These are phyloP conservation scores for Hypotaenidia philippensis DNA, from an alignment of 2,797 vertebrate genomes.

Conservation along the genomic window DNA sequence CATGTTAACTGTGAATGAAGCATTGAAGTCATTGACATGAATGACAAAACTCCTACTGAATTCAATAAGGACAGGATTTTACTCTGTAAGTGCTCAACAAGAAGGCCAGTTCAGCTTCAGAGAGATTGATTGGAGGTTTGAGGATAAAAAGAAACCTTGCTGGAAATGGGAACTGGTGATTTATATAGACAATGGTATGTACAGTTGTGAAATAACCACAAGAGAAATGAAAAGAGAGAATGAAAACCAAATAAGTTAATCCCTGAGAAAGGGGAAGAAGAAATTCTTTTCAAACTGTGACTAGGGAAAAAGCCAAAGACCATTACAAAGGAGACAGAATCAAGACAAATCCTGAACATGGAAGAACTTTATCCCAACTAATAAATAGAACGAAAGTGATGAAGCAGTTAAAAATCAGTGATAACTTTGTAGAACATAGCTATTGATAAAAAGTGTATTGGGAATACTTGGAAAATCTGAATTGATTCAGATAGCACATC, in stretches of 20 bases:
- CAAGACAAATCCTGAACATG: not conserved
- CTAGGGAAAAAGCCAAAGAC: not conserved
- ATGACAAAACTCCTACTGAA: constrained; percentile 52
- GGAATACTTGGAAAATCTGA: constrained; percentile 44
- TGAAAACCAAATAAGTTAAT: constrained; percentile 24
- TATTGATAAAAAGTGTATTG: constrained; percentile 39
- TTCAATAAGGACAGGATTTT: constrained; percentile 5
- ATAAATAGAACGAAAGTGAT: not conserved
- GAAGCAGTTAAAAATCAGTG: constrained; percentile 15
- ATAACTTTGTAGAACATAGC: constrained; percentile 13
- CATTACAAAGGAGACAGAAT: not conserved
- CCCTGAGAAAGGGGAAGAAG: not conserved
- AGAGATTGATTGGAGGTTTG: constrained; percentile 30
- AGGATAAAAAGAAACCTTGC: constrained; percentile 40
- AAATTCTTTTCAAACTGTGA: not conserved
- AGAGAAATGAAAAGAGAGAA: constrained; percentile 23
- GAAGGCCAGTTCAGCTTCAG: constrained; percentile 20
- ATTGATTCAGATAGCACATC: not conserved
- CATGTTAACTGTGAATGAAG: constrained; percentile 33
- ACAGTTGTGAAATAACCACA: constrained; percentile 6
- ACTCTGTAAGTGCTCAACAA: not conserved
- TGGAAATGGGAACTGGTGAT: constrained; percentile 19
- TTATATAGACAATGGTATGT: not conserved
- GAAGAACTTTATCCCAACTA: constrained; percentile 8
- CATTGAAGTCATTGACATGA: constrained; percentile 34